Evolutionary conservation across 2,113 vertebrate genomes (phyloP).

Genomic region (Pleuronectes platessa): DNA sequence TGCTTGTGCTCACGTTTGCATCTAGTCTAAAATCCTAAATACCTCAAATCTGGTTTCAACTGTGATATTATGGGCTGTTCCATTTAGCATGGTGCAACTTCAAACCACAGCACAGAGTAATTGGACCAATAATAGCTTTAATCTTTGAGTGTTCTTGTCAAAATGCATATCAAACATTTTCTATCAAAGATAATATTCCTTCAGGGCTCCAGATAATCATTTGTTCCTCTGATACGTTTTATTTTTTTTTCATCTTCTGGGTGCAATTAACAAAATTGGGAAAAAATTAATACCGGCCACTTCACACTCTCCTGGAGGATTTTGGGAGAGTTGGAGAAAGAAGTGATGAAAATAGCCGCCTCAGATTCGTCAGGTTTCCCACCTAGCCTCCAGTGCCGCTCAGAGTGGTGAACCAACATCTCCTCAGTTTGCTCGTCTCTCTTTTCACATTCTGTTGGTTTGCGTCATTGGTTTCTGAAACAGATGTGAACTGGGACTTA

Average conservation of each 20-base stretch:
- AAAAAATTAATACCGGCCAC: constrained; percentile 8
- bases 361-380: background rate
- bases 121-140: constrained; percentile 33
- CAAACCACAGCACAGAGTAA: constrained; percentile 9
- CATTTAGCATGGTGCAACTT: background rate
- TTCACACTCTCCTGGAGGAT: background rate
- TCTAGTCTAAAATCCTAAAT: background rate
- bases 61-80: background rate
- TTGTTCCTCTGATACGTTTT: background rate
- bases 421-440: background rate
- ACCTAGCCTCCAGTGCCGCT: background rate
- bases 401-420: background rate
- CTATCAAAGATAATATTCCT: constrained; percentile 47
- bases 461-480: too few species aligned
- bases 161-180: constrained; percentile 48
- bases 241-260: constrained; percentile 20
- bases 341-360: background rate
- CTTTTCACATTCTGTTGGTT: background rate
- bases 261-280: constrained; percentile 13
- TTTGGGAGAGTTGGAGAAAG: background rate
- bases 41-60: background rate
- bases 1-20: background rate
- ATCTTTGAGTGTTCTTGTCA: constrained; percentile 35
- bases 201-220: background rate
- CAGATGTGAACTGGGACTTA: too few species aligned